Conservation (phyloP, 2,797 vertebrate species). For the Cuniculus paca region DNA sequence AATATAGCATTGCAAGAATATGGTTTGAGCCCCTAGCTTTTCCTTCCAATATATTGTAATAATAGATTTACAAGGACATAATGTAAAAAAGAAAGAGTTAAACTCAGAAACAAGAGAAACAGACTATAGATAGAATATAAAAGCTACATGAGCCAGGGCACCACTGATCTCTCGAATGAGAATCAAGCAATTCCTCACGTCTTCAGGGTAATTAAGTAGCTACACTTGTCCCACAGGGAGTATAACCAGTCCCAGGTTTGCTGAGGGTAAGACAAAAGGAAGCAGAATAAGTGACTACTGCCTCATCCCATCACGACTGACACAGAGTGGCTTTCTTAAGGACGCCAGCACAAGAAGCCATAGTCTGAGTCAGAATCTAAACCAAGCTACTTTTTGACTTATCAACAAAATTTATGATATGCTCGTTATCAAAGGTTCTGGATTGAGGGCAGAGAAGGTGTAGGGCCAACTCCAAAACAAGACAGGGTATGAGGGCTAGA, state of each 20-base stretch:
- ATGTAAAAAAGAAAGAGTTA: neutral
- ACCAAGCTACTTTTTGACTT: neutral
- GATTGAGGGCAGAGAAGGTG: fast-evolving
- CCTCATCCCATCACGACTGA: neutral
- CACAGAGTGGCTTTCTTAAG: neutral
- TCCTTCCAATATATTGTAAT: neutral
- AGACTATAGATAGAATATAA: neutral
- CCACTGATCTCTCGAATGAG: neutral
- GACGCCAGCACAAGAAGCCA: neutral
- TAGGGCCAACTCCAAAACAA: neutral
- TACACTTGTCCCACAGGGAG: neutral
- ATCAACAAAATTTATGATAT: neutral
- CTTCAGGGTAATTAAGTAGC: neutral
- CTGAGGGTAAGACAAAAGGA: neutral
- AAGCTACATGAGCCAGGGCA: neutral
- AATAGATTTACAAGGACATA: neutral
- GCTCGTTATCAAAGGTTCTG: neutral
- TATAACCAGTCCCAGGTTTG: neutral
- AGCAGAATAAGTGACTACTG: neutral
- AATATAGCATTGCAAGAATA: neutral
- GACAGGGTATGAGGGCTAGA: neutral
- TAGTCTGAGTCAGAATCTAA: neutral
- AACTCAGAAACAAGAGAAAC: neutral
- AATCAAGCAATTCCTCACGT: neutral
- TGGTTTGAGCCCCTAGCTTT: neutral